Evolutionary conservation across 2,797 vertebrate species (phyloP).

Genomic region (Onychomys arenicola): DNA sequence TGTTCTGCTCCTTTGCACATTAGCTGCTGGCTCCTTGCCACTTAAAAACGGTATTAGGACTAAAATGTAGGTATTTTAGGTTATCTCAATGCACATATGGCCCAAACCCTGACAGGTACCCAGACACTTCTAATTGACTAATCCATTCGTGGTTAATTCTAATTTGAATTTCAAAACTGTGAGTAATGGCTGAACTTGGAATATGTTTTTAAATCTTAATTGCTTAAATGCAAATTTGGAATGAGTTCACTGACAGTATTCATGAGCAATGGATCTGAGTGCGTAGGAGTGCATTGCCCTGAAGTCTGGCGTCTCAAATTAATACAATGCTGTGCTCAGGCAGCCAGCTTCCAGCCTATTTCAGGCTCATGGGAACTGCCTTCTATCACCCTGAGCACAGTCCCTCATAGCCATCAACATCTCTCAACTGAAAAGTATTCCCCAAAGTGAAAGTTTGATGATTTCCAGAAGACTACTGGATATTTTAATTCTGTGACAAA

Average conservation of each 20-base stretch:
- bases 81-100: constrained; percentile 68
- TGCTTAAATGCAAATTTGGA: constrained; percentile 66
- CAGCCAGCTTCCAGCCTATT: neutral
- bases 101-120: constrained; percentile 41
- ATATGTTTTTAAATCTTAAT: constrained; percentile 62
- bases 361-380: neutral
- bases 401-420: neutral
- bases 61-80: constrained; percentile 68
- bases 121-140: constrained; percentile 58
- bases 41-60: neutral
- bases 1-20: neutral
- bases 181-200: constrained; percentile 61
- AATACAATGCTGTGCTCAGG: neutral
- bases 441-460: neutral
- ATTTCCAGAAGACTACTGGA: constrained; percentile 14
- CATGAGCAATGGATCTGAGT: constrained; percentile 27
- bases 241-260: constrained; percentile 2
- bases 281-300: neutral
- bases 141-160: constrained; percentile 68
- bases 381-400: no score
- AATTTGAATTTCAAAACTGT: constrained; percentile 70
- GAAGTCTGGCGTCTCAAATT: neutral
- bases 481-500: constrained; percentile 11
- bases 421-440: neutral
- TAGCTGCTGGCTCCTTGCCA: neutral